Conservation (phyloP, 2,888 invertebrate genomes). For the Biston betularia region DNA sequence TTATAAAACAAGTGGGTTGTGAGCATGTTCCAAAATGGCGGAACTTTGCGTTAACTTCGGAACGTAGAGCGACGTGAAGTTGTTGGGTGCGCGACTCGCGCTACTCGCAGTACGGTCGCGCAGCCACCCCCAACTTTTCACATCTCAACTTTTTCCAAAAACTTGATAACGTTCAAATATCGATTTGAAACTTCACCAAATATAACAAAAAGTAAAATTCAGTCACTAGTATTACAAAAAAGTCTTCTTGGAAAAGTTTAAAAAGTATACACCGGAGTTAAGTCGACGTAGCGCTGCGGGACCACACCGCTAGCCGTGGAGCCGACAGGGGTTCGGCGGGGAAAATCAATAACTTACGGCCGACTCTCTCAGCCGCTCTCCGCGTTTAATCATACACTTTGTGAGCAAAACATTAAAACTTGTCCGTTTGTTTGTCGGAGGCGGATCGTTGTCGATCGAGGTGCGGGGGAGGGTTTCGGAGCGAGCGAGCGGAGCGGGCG, state of each 20-base stretch:
- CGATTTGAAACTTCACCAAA: constrained; percentile 56
- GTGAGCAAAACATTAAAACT: constrained; percentile 87
- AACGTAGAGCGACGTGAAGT: constrained; percentile 85
- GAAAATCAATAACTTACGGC: constrained; percentile 87
- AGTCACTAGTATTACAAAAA: constrained; percentile 49
- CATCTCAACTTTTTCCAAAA: constrained; percentile 69
- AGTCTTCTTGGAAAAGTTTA: constrained; percentile 64
- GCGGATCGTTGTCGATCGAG: constrained; percentile 69
- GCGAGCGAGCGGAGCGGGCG: constrained; percentile 61
- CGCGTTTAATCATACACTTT: constrained; percentile 87
- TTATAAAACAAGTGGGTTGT: constrained; percentile 87
- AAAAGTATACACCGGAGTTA: constrained; percentile 65
- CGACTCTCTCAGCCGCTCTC: constrained; percentile 85
- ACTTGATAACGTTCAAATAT: constrained; percentile 66
- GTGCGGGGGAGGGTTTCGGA: constrained; percentile 57
- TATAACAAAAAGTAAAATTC: constrained; percentile 59
- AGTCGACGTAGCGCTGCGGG: constrained; percentile 61
- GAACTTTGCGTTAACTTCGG: constrained; percentile 87
- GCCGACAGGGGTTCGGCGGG: constrained; percentile 82
- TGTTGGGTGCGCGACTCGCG: constrained; percentile 81
- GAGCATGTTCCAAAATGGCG: constrained; percentile 87
- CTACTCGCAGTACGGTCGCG: constrained; percentile 69
- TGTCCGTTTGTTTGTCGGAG: constrained; percentile 85
- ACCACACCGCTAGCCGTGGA: constrained; percentile 76
- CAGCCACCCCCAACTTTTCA: constrained; percentile 80